Evolutionary conservation across 2,888 invertebrate species (phyloP).

Genomic region (Ethmia dodecea): DNA sequence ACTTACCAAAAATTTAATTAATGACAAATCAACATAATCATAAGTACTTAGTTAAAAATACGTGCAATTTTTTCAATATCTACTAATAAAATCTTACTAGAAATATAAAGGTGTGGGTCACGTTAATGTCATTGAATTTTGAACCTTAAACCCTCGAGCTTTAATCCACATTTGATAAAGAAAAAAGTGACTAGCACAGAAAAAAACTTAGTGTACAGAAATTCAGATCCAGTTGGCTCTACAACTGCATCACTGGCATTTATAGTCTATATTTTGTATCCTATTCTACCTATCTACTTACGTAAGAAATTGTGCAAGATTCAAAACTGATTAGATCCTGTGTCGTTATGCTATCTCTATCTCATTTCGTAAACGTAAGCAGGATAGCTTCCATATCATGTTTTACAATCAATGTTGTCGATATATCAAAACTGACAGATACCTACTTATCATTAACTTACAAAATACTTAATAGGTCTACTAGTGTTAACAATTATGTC

Average conservation of each 20-base stretch:
- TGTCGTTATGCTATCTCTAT: slow-evolving; percentile 8
- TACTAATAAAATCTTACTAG: no score
- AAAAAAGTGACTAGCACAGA: no score
- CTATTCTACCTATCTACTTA: slow-evolving; percentile 69
- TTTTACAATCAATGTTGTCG: slow-evolving; percentile 3
- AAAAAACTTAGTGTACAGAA: no score
- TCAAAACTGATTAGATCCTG: slow-evolving; percentile 30
- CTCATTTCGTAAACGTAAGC: slow-evolving; percentile 10
- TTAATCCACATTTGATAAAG: no score
- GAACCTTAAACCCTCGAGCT: no score
- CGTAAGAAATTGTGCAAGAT: slow-evolving; percentile 66
- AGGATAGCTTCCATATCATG: slow-evolving; percentile 9
- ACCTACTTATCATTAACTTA: slow-evolving; percentile 47
- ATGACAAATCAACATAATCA: no score
- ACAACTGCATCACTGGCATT: slow-evolving; percentile 12
- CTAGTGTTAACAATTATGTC: slow-evolving; percentile 5
- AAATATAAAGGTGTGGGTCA: no score
- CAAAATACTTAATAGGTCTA: slow-evolving; percentile 48
- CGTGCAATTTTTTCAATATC: no score
- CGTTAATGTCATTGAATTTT: no score
- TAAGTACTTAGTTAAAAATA: no score
- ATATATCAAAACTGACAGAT: slow-evolving; percentile 46
- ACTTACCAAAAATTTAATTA: no score
- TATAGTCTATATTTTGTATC: slow-evolving; percentile 50
- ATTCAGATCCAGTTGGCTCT: slow-evolving; percentile 29